Percentiles rank a stretch among this genome's conserved stretches.
Evolutionary conservation across 2,113 vertebrate species (phyloP).

Genomic region (Charina bottae): DNA sequence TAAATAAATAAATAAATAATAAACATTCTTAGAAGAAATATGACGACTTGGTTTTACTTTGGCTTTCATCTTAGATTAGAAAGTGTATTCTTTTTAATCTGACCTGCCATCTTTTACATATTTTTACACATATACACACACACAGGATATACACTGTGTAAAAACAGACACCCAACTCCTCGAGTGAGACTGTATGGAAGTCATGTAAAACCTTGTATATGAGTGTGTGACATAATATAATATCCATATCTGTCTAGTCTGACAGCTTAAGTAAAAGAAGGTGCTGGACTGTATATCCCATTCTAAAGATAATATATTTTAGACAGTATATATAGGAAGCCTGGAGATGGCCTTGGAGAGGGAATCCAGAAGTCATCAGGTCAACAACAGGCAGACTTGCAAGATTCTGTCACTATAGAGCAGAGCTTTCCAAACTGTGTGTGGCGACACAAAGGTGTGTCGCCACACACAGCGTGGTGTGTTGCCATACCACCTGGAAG

Average conservation of each 20-base stretch:
- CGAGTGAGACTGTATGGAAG: neutral
- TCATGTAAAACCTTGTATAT: neutral
- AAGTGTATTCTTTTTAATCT: conserved; percentile 1
- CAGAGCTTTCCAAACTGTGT: no score
- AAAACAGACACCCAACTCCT: neutral
- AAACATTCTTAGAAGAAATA: neutral
- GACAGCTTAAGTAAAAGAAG: neutral
- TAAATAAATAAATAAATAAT: no score
- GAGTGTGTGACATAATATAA: neutral
- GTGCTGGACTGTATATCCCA: neutral
- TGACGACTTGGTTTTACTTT: neutral
- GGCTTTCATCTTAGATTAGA: conserved; percentile 5
- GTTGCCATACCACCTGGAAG: no score
- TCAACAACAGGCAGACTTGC: neutral
- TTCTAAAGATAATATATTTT: neutral
- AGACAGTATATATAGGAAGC: neutral
- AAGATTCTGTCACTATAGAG: neutral
- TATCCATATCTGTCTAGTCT: neutral
- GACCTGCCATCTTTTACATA: neutral
- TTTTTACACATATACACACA: no score
- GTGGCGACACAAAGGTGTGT: no score
- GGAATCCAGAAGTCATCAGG: neutral
- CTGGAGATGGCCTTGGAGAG: neutral
- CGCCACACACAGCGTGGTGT: no score
- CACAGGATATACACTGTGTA: neutral